Base-by-base conservation (phyloP, 2,113 vertebrate species). In the Apeltes quadracus region DNA sequence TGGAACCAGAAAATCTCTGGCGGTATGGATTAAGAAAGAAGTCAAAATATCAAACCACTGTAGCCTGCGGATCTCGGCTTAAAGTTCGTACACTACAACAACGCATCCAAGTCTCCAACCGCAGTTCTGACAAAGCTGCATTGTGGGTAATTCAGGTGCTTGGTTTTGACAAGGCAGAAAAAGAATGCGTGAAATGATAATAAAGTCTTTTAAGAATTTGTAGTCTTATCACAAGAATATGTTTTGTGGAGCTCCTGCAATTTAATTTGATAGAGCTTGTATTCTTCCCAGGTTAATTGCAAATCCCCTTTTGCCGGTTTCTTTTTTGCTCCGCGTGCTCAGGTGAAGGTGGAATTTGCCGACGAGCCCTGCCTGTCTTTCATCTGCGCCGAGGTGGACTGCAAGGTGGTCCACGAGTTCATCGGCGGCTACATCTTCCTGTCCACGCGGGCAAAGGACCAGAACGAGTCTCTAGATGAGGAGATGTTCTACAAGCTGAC, bases 401-500 rank as follows among this genome's bases (percentile, higher is more conserved):
- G 98, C 86, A 99, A 99, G 79, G 97, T 98, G 88, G 97, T 99
- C 29, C 98, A 99, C 36, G 98, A 99, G 89, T 99, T 99, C 91
- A 99, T 99, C 3, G 97, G 98, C 0, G 98, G 97, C 65, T 99
- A 99, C 92, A 99, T 99, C 90, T 99, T 99, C 91, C 84, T 99
- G 79, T 99, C 97, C 4, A 99, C 98, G 0, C 93, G 98, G 3
- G 97, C 98, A 25, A 99, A 99, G 90, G 97, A 99, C 90, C 98
- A 99, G 93, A 99, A 99, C 15, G 98, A 99, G 92, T 98, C 96
- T 68, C 91, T 99, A 79, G 98, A 99, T 0, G 98, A 99, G 85
- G 98, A 99, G 93, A 99, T 99, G 97, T 99, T 99, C 94, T 99
- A 98, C 92, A 99, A 99, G 94, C 96, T 99, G 84, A 99, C 97